Evolutionary conservation across 2,113 vertebrate genomes (phyloP).

Genomic region (Desmodus rotundus): DNA sequence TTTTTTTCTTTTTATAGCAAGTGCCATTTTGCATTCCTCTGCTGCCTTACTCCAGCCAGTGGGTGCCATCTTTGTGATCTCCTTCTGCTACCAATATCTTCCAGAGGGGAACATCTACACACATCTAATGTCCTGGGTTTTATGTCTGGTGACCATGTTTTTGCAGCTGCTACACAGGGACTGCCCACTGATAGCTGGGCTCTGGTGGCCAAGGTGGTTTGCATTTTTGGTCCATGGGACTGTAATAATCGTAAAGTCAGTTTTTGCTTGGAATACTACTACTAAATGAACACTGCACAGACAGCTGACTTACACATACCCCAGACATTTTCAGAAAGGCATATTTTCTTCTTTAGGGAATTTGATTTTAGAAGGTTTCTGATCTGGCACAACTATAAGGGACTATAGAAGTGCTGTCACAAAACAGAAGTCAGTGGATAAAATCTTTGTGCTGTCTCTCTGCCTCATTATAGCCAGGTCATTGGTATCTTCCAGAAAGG

Average conservation of each 20-base stretch:
- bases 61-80: not conserved
- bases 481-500: no score
- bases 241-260: not conserved
- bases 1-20: not conserved
- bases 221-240: not conserved
- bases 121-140: not conserved
- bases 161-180: not conserved
- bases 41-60: not conserved
- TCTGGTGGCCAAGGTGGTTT: not conserved
- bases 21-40: not conserved
- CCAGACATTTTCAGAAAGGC: not conserved
- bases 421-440: not conserved
- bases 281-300: not conserved
- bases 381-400: not conserved
- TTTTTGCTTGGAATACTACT: not conserved
- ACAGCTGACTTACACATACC: not conserved
- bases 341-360: not conserved
- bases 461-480: not conserved
- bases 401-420: not conserved
- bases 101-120: not conserved
- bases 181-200: not conserved
- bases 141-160: not conserved
- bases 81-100: not conserved
- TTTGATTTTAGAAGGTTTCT: not conserved
- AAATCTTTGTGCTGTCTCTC: not conserved